Percentiles rank a stretch among this genome's conserved stretches.
phyloP scores from a whole-genome alignment of 2,888 invertebrate genomes.

The Himalopsyche anomala region DNA sequence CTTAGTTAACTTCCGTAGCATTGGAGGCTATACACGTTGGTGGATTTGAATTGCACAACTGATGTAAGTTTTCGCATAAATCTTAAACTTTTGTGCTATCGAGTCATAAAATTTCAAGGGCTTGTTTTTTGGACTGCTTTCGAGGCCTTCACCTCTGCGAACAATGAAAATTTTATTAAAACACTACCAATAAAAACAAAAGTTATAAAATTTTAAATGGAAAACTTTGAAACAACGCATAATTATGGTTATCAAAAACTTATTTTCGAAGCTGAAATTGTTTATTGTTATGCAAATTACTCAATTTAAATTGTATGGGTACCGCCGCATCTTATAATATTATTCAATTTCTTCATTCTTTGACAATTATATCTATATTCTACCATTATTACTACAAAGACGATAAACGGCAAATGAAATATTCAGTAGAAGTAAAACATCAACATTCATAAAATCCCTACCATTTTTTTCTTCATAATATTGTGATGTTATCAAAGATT shows the following conservation, averaged over 20 bases:
- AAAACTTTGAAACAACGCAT: constrained; percentile 29
- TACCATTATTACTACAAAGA: too few species aligned
- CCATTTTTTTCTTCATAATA: too few species aligned
- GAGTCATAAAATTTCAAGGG: constrained; percentile 55
- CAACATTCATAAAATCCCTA: too few species aligned
- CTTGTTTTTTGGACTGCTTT: constrained; percentile 51
- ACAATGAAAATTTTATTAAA: constrained; percentile 50
- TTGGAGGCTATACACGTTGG: not conserved
- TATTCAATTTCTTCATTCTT: too few species aligned
- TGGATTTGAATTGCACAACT: constrained; percentile 60
- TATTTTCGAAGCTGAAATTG: constrained; percentile 6
- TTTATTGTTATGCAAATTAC: constrained; percentile 12
- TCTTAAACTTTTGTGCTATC: constrained; percentile 57
- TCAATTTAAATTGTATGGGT: not conserved
- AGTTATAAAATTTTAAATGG: constrained; percentile 36
- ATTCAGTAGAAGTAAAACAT: too few species aligned
- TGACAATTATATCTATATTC: too few species aligned
- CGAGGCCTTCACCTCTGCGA: constrained; percentile 48
- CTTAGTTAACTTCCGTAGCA: constrained; percentile 48
- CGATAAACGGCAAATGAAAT: too few species aligned
- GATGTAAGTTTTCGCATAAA: constrained; percentile 60
- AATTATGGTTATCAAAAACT: constrained; percentile 19
- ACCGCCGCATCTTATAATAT: not conserved
- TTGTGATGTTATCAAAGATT: too few species aligned
- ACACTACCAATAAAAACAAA: constrained; percentile 39